Evolutionary conservation across 2,113 vertebrate species (phyloP).

Genomic region (Caranx ignobilis): DNA sequence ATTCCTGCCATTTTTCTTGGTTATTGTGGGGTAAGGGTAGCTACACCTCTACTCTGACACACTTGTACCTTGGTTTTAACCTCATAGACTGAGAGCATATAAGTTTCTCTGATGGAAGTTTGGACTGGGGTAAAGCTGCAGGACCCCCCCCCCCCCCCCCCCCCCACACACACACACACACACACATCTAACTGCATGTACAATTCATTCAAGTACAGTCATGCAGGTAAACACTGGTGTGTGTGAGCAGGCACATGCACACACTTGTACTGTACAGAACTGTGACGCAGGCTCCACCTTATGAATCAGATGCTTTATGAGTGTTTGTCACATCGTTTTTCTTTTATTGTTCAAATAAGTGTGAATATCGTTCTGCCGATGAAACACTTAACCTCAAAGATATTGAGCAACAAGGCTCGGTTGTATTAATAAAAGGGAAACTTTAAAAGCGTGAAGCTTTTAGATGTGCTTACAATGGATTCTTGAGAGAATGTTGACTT

Average conservation of each 20-base stretch:
- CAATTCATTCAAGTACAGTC: constrained; percentile 20
- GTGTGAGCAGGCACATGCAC: not conserved
- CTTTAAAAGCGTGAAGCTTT: constrained; percentile 37
- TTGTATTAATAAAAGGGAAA: constrained; percentile 26
- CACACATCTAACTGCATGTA: not conserved
- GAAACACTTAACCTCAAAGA: constrained; percentile 38
- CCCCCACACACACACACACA: no score
- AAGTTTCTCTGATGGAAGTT: not conserved
- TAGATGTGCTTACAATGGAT: constrained; percentile 34
- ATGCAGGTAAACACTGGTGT: not conserved
- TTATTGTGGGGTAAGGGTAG: not conserved
- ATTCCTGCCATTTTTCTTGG: constrained; percentile 53
- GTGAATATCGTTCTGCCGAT: constrained; percentile 46
- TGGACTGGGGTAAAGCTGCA: constrained; percentile 5
- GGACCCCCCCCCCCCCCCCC: no score
- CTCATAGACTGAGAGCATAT: not conserved
- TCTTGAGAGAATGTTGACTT: constrained; percentile 50
- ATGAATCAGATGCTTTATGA: constrained; percentile 41
- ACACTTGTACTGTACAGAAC: not conserved
- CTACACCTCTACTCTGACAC: constrained; percentile 19
- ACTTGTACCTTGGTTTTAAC: constrained; percentile 13
- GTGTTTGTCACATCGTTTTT: constrained; percentile 30
- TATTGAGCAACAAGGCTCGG: constrained; percentile 36
- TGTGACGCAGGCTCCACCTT: not conserved
- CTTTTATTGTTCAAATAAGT: constrained; percentile 44